phyloP scores from a whole-genome alignment of 53 echinoderm and acorn worm species.

The Paracentrotus lividus region DNA sequence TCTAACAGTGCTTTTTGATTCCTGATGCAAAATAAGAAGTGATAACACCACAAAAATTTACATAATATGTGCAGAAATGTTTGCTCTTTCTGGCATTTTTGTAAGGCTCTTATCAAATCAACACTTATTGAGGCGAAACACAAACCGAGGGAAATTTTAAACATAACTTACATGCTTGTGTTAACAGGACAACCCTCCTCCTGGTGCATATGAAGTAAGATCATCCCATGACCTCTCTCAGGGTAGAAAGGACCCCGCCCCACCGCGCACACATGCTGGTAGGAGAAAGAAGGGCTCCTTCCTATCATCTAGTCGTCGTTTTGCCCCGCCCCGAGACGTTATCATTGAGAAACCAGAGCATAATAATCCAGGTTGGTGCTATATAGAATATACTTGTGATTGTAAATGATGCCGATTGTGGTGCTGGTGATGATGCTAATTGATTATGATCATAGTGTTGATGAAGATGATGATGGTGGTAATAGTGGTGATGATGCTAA shows the following conservation, averaged over 20 bases:
- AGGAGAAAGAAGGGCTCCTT: constrained; percentile 95
- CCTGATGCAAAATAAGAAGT: too few relatives aligned
- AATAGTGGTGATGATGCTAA: background rate
- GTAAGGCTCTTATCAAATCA: too few relatives aligned
- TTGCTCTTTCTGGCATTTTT: too few relatives aligned
- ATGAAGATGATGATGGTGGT: background rate
- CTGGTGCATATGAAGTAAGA: constrained; percentile 95
- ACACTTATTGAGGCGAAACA: too few relatives aligned
- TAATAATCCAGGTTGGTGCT: constrained; percentile 89
- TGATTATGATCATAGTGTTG: background rate
- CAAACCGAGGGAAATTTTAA: too few relatives aligned
- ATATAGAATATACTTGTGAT: too few relatives aligned
- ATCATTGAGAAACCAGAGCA: constrained; percentile 86
- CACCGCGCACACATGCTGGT: constrained; percentile 83
- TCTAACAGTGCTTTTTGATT: too few relatives aligned
- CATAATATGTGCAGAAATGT: too few relatives aligned
- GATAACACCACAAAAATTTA: too few relatives aligned
- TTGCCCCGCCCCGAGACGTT: constrained; percentile 91
- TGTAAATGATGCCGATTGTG: background rate
- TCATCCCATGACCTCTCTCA: constrained; percentile 85
- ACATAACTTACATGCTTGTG: background rate
- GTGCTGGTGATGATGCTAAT: background rate
- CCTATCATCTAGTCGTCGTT: constrained; percentile 89
- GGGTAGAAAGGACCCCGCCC: constrained; percentile 81
- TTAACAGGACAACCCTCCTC: constrained; percentile 94